Conservation (phyloP, 2,888 invertebrate genomes). For the Neoitamus cyanurus region DNA sequence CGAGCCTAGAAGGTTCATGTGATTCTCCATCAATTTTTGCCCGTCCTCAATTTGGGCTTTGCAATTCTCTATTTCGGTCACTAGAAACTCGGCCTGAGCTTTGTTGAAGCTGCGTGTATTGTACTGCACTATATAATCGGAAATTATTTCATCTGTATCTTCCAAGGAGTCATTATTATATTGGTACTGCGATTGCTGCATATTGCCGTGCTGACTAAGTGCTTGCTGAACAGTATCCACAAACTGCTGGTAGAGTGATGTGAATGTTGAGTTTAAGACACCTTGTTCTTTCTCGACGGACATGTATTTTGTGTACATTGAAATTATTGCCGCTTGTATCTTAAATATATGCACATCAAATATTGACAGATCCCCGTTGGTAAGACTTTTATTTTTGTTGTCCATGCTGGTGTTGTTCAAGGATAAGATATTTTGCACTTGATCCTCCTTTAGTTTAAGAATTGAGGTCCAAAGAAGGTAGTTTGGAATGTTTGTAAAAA, state of each 20-base stretch:
- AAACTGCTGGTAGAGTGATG: constrained; percentile 57
- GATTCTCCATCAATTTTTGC: constrained; percentile 59
- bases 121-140: constrained; percentile 62
- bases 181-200: constrained; percentile 59
- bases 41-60: constrained; percentile 58
- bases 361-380: constrained; percentile 55
- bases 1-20: constrained; percentile 60
- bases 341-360: constrained; percentile 61
- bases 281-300: constrained; percentile 57
- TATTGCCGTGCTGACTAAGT: constrained; percentile 58
- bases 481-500: constrained; percentile 61
- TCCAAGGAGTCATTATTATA: constrained; percentile 55
- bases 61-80: constrained; percentile 59
- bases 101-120: constrained; percentile 59
- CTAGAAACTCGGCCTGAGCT: constrained; percentile 59
- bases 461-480: constrained; percentile 61
- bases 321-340: constrained; percentile 59
- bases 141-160: constrained; percentile 58
- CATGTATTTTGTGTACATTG: constrained; percentile 59
- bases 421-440: constrained; percentile 60
- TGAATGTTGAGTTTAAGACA: constrained; percentile 58
- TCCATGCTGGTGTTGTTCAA: constrained; percentile 56
- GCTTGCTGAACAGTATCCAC: constrained; percentile 59
- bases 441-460: constrained; percentile 61
- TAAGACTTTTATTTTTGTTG: constrained; percentile 41